phyloP scores from a whole-genome alignment of 2,113 vertebrate species.

The Varanus salvator region DNA sequence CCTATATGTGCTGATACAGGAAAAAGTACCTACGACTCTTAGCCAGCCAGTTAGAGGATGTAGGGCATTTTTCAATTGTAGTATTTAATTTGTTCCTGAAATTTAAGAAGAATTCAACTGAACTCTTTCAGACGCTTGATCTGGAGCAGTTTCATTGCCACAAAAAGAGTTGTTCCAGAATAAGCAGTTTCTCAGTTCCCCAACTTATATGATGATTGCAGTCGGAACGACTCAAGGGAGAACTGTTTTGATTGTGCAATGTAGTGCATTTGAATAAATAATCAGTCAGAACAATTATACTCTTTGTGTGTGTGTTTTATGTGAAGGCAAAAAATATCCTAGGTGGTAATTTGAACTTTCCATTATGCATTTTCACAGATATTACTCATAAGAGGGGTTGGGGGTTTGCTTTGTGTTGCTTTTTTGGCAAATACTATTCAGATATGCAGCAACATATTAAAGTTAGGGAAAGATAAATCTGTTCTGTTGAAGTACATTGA shows the following conservation, averaged over 20 bases:
- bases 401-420: no score
- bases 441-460: no score
- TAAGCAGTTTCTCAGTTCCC: neutral
- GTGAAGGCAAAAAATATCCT: neutral
- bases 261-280: neutral
- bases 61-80: no score
- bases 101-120: neutral
- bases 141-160: neutral
- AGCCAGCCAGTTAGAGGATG: no score
- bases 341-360: neutral
- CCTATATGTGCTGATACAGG: no score
- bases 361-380: neutral
- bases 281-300: neutral
- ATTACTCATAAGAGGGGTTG: neutral
- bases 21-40: no score
- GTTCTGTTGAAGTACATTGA: no score
- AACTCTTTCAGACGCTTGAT: neutral
- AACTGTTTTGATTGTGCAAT: neutral
- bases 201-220: neutral
- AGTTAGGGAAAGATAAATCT: no score
- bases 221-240: neutral
- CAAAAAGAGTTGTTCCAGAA: slow-evolving; percentile 2
- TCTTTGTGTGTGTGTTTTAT: slow-evolving; percentile 10
- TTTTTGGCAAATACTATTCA: no score
- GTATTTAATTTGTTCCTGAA: neutral